Evolutionary conservation across 2,797 vertebrate species (phyloP), one percentile per base, ranked within the genome.

Genomic region (Acomys russatus): DNA sequence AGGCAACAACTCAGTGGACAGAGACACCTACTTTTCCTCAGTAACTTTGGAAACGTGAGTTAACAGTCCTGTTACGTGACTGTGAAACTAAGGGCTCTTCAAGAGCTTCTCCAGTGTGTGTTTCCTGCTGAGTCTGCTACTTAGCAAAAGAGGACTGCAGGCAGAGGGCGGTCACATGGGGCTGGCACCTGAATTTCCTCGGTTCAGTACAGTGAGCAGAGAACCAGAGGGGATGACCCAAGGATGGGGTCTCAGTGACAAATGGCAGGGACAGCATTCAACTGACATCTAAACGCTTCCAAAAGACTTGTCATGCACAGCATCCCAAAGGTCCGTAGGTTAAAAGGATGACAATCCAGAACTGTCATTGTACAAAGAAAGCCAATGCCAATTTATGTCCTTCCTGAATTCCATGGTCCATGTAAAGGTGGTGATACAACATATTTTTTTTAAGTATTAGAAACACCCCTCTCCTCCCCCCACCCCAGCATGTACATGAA

Each of bases 281-380:
- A 88, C 63, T 78, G 30, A 66, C 23, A 82, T 54, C 25, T 91
- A 88, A 71, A 91, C 64, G 18, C 95, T 90, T 38, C 22, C 1
- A 61, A 88, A 49, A 95, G 74, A 87, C 61, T 88, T 94, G 3
- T 82, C 30, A 63, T 51, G 59, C 92, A 66, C 17, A 66, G 35
- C 64, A 35, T 74, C 74, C 91, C 54, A 28, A 80, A 5, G 3
- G 6, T 76, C 30, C 25, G 22, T 30, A 89, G 38, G 94, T 93
- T 63, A 92, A 92, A 44, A 76, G 80, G 54, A 56, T 92, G 88
- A 56, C 23, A n/a, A 61, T 68, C 84, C 91, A 79, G 68, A 85
- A 94, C 18, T 92, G 88, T 63, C 23, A 90, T 73, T 51, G 92
- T 90, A 71, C 68, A 96, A 95, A 77, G 33, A 96, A 95, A 93